Evolutionary conservation across 1,140 invertebrate genomes (phyloP).

Genomic region (Polypedilum pembai): DNA sequence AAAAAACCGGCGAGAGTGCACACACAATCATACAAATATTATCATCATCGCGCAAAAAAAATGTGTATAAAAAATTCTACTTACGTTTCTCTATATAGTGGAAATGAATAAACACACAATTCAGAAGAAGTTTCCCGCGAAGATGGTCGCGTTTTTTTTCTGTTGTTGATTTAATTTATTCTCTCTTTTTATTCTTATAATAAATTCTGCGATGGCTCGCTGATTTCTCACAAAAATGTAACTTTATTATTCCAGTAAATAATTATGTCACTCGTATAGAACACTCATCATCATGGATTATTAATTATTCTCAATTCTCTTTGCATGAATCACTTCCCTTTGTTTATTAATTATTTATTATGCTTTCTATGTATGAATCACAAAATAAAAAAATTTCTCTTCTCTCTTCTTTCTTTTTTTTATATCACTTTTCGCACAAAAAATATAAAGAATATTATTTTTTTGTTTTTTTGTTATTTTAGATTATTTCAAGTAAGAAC

Average conservation of each 20-base stretch:
- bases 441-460: background rate
- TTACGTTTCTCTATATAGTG: background rate
- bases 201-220: too few species aligned
- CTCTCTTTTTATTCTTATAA: background rate
- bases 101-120: conserved; percentile 13
- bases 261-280: background rate
- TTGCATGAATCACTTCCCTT: background rate
- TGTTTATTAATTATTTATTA: background rate
- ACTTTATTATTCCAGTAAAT: background rate
- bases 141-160: background rate
- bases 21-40: background rate
- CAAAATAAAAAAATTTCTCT: background rate
- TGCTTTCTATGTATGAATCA: background rate
- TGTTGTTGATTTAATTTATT: conserved; percentile 7
- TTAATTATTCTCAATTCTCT: background rate
- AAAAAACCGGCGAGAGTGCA: background rate
- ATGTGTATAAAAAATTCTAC: conserved; percentile 8
- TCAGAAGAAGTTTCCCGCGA: background rate
- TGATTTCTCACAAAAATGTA: background rate
- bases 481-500: background rate
- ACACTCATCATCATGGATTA: background rate
- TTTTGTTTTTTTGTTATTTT: background rate
- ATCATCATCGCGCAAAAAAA: background rate
- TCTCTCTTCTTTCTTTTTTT: background rate
- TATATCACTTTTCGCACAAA: background rate